phyloP scores from a whole-genome alignment of 2,888 invertebrate genomes.

The Tetragonisca angustula region DNA sequence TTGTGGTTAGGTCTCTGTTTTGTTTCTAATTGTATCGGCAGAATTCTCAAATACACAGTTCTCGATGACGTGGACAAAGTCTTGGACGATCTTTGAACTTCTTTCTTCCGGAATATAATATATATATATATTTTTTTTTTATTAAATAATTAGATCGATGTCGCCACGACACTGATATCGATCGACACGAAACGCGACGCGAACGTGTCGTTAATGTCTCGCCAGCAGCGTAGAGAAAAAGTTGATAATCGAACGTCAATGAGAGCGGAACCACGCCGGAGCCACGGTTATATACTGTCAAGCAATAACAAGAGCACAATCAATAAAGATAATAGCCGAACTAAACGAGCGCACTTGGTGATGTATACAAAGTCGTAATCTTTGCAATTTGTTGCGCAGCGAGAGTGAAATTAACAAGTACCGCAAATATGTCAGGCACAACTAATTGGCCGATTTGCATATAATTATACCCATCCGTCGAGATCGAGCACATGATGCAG shows the following conservation, averaged over 20 bases:
- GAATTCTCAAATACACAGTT: too few species aligned
- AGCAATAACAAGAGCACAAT: constrained; percentile 52
- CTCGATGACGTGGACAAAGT: too few species aligned
- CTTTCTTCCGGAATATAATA: too few species aligned
- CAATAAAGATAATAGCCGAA: constrained; percentile 63
- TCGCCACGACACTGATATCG: too few species aligned
- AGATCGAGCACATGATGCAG: constrained; percentile 66
- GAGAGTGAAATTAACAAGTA: constrained; percentile 71
- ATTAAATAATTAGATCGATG: too few species aligned
- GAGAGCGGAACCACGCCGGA: constrained; percentile 15
- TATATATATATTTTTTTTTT: too few species aligned
- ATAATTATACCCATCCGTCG: constrained; percentile 69
- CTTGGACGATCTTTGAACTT: too few species aligned
- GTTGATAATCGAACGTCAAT: background rate
- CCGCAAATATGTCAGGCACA: constrained; percentile 72
- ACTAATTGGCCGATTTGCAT: constrained; percentile 73
- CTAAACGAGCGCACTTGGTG: constrained; percentile 60
- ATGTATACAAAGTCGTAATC: constrained; percentile 66
- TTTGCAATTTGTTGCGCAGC: constrained; percentile 69
- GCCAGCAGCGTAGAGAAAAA: background rate
- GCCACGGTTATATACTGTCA: constrained; percentile 6
- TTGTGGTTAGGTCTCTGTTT: too few species aligned
- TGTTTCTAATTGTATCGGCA: too few species aligned
- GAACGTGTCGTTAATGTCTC: background rate
- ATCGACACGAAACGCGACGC: too few species aligned